Conservation (phyloP, 1,140 invertebrate species). For the Aplysia californica region DNA sequence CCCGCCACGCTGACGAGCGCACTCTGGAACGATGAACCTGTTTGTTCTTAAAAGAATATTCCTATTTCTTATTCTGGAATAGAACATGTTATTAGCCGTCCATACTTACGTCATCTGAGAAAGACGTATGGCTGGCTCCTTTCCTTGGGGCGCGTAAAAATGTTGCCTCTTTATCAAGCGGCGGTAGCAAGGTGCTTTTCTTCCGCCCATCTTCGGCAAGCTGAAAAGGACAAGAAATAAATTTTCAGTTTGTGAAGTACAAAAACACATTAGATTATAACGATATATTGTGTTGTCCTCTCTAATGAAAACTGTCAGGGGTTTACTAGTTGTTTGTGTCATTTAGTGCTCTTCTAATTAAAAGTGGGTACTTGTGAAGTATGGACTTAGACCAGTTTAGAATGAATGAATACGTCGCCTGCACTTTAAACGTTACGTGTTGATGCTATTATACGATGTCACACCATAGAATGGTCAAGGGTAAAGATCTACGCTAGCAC, state of each 20-base stretch:
- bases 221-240: slow-evolving; percentile 30
- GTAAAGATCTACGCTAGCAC: no score
- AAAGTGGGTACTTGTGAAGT: not conserved
- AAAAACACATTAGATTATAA: no score
- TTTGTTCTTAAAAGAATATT: not conserved
- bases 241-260: not conserved
- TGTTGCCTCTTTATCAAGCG: slow-evolving; percentile 40
- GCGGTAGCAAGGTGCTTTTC: slow-evolving; percentile 38
- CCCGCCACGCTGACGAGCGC: not conserved
- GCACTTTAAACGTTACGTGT: no score
- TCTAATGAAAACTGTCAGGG: no score
- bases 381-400: not conserved
- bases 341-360: not conserved
- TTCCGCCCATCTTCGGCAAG: slow-evolving; percentile 45
- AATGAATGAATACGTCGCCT: no score
- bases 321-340: not conserved
- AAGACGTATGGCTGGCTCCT: slow-evolving; percentile 9
- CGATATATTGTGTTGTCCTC: no score
- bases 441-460: no score
- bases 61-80: not conserved
- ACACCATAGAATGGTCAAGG: no score
- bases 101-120: no score
- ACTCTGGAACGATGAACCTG: not conserved
- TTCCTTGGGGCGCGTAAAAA: slow-evolving; percentile 37
- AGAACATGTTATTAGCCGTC: no score